Evolutionary conservation across 2,888 invertebrate genomes (phyloP).

Genomic region (Megalurothrips usitatus): DNA sequence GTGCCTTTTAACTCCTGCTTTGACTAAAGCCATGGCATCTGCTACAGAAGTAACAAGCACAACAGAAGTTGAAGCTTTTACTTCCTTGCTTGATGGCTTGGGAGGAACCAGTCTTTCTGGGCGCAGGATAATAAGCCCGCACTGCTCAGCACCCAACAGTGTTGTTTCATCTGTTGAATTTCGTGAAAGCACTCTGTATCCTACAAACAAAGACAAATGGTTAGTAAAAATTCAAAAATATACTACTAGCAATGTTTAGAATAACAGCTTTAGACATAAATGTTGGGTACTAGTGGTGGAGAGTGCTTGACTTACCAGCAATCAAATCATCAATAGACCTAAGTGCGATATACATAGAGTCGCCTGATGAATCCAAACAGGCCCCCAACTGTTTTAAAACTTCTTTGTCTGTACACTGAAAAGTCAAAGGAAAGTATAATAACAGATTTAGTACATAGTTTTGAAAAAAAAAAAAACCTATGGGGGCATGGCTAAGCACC

Average conservation of each 20-base stretch:
- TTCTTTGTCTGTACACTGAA: neutral
- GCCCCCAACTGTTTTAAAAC: neutral
- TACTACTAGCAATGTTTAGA: neutral
- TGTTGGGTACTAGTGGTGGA: neutral
- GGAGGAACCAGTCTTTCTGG: neutral
- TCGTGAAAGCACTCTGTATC: neutral
- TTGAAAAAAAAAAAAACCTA: neutral
- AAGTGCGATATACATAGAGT: neutral
- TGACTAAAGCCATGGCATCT: slow-evolving; percentile 54
- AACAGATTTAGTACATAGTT: neutral
- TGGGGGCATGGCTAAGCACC: neutral
- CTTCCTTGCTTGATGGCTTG: neutral
- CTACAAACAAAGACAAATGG: neutral
- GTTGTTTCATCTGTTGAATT: neutral
- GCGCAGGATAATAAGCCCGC: neutral
- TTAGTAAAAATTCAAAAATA: neutral
- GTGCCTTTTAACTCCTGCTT: slow-evolving; percentile 51
- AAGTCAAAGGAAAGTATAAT: neutral
- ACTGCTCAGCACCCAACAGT: neutral
- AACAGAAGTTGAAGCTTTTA: slow-evolving; percentile 40
- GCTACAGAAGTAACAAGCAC: slow-evolving; percentile 56
- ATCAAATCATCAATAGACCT: neutral
- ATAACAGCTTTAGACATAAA: neutral
- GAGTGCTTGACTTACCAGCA: neutral
- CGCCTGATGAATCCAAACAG: neutral